Percentiles rank a stretch among this genome's conserved stretches.
Evolutionary conservation across 2,888 invertebrate genomes (phyloP).

Genomic region (Taphrorychus bicolor): DNA sequence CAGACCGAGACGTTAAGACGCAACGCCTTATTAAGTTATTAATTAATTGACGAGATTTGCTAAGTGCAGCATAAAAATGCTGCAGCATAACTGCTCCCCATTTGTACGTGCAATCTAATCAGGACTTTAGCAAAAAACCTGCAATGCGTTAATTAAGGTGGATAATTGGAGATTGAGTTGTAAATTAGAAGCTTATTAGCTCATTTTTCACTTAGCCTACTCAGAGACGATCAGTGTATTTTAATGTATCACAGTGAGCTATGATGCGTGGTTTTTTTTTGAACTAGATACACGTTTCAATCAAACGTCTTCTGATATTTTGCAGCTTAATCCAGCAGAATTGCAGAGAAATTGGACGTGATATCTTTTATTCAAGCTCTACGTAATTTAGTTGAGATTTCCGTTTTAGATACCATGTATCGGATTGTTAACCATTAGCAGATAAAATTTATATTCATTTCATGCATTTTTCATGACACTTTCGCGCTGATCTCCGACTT

Average conservation of each 20-base stretch:
- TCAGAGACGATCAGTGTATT: too few species aligned
- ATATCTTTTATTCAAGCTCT: background rate
- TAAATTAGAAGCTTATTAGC: too few species aligned
- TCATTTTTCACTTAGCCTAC: too few species aligned
- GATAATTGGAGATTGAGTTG: background rate
- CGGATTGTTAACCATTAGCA: background rate
- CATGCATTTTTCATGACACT: conserved; percentile 7
- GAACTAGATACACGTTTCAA: too few species aligned
- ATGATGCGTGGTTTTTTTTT: too few species aligned
- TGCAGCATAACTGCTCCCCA: background rate
- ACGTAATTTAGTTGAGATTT: conserved; percentile 1
- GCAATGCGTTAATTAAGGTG: background rate
- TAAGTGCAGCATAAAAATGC: conserved; percentile 4
- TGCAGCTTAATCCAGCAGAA: background rate
- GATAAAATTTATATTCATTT: conserved; percentile 5
- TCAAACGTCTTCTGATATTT: too few species aligned
- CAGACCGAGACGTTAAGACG: background rate
- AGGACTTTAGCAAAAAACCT: background rate
- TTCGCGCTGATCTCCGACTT: too few species aligned
- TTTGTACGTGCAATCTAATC: background rate
- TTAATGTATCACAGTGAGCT: too few species aligned
- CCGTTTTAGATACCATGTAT: conserved; percentile 3
- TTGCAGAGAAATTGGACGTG: background rate
- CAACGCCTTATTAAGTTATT: background rate
- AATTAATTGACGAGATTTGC: background rate